Base-by-base conservation (phyloP, 2,888 invertebrate genomes). In the Belgica antarctica region DNA sequence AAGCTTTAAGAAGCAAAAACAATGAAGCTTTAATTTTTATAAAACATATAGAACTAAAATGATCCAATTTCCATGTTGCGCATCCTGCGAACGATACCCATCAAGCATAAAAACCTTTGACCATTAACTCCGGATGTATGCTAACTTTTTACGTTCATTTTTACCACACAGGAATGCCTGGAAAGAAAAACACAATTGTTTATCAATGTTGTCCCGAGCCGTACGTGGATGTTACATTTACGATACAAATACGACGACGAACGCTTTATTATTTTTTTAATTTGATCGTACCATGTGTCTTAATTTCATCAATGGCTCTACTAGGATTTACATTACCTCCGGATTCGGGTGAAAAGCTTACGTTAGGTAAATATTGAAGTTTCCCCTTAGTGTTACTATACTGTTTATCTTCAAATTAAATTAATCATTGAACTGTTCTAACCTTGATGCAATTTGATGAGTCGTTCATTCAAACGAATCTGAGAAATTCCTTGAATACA, bases 201-300 rank as follows among this genome's bases (percentile, higher is more conserved):
- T 94, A 94, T 82, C 89, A 94, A 82, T 92, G 97, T 86, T 92
- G 96, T 82, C 88, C 96, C 76, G 68, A 68, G 57, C 68, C 68
- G 22, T 68, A 68, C 57, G 68, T 68, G 28, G 80, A 80, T 76
- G 90, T 99, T 73, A 97, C 97, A 41, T 98, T 96, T 83, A 94
- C 92, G 75, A 94, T 99, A 80, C 92, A 93, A 84, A 95, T 99
- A 77, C 87, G 97, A 75, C 86, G 98, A 78, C 86, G 97, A 77
- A 97, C 97, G 63, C 85, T 98, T 77, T 98, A 97, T 86, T 98
- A 98, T 85, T 96, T 96, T 84, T 96, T 98, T 88, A 99, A 99
- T 85, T 88, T 99, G 82, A 97, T 99, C 82, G 95, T 98, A 78
- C 99, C 98, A 75, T 97, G 97, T 81, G 94, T 98, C 78, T 88